Evolutionary conservation across 2,888 invertebrate genomes (phyloP).

Genomic region (Lithophane leautieri): DNA sequence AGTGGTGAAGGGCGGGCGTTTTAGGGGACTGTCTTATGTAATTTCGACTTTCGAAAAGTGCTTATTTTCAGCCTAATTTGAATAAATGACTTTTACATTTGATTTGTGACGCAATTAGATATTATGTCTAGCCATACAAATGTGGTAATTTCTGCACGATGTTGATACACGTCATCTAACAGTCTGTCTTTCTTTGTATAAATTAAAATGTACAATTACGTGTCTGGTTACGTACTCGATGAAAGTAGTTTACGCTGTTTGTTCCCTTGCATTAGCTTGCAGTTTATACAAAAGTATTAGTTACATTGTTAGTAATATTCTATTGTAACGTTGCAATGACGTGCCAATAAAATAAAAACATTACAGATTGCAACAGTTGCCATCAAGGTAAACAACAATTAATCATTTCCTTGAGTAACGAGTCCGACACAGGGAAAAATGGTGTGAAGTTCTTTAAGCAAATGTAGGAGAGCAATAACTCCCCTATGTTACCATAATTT

Average conservation of each 20-base stretch:
- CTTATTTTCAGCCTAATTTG: too few relatives aligned
- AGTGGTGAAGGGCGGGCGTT: too few relatives aligned
- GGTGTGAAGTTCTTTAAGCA: background rate
- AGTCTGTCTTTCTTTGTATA: background rate
- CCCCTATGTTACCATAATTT: background rate
- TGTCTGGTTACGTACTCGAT: too few relatives aligned
- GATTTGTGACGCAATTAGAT: slow-evolving; percentile 12
- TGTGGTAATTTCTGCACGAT: slow-evolving; percentile 9
- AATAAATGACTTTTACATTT: too few relatives aligned
- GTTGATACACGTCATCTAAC: background rate
- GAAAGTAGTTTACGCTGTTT: too few relatives aligned
- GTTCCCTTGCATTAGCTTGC: too few relatives aligned
- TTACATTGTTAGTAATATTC: too few relatives aligned
- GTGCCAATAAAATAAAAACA: background rate
- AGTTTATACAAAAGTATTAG: too few relatives aligned
- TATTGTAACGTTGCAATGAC: background rate
- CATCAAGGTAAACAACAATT: background rate
- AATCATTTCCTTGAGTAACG: background rate
- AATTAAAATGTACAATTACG: background rate
- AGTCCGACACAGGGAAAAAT: slow-evolving; percentile 3
- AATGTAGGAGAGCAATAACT: background rate
- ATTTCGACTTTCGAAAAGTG: too few relatives aligned
- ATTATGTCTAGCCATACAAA: background rate
- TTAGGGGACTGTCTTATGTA: too few relatives aligned
- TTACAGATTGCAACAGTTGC: background rate